Base-by-base conservation (phyloP, 2,797 vertebrate genomes). In the Molossus alvarezi region DNA sequence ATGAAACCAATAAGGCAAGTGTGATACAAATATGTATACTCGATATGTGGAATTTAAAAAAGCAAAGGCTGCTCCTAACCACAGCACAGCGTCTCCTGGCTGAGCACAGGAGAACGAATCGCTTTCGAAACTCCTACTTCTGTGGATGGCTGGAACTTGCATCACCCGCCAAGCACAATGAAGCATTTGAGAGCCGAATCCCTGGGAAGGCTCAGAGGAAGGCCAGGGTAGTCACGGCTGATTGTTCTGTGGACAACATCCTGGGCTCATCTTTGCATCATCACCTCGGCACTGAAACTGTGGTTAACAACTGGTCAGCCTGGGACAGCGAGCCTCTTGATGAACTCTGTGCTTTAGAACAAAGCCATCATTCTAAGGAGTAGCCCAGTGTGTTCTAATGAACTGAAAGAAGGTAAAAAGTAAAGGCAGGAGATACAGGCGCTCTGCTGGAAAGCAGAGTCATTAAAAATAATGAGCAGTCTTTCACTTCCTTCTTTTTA, bases 391-490 rank as follows among this genome's bases (percentile, higher is more conserved):
- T 96, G 95, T 97, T 48, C 23, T 97, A 98, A 98, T 98, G 98
- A 99, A 98, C 93, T 95, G 95, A 98, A 98, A 97, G 98, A 98
- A 98, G 98, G 98, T 98, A 98, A 98, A 98, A 98, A 97, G 98
- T 97, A 90, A 98, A 98, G 98, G 97, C 97, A 96, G 95, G 98
- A 98, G 98, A 99, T 99, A 98, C 65, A 98, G 98, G 98, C 98
- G 95, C 98, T 98, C 98, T 98, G 98, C 98, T 99, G 98, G 98
- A 98, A 99, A 98, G 99, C 98, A 98, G 98, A 98, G 98, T 98
- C 99, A 98, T 99, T 99, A 99, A 99, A 99, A 99, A 99, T 99
- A 99, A 99, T 99, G 98, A 99, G 98, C 98, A 97, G 97, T 96
- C 97, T 98, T 98, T 97, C 98, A 98, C 98, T 99, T 99, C 98